Evolutionary conservation across 2,888 invertebrate species (phyloP), one percentile per base, ranked within the genome.

Genomic region (Drosophila seclusa): DNA sequence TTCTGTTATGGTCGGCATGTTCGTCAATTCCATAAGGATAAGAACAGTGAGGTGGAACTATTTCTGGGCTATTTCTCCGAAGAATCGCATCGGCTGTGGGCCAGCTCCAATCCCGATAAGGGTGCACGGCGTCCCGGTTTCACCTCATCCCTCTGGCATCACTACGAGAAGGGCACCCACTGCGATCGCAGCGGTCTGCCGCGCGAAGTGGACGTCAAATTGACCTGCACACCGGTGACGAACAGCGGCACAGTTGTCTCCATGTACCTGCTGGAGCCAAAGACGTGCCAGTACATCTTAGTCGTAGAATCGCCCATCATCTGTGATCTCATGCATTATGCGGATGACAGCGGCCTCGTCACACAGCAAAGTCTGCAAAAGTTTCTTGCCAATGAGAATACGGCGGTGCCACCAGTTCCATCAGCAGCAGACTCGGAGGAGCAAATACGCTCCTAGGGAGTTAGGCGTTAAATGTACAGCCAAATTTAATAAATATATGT

Each of bases 1-100:
- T 98, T 99, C 92, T 99, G 99, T 91, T 98, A 98, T 93, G 98
- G 98, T 0, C 96, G 96, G 89, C 96, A 96, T 83, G 97, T 98
- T 29, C 94, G 95, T 1, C 99, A 99, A 92, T 99, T 96, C 91
- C 99, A 99, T 91, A 95, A 96, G 72, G 97, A 97, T 90, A 95
- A 96, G 69, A 95, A 95, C 36, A 96, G 96, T 0, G 95, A 95
- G 57, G 95, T 95, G 0, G 95, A 96, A 11, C 95, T 99, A 0
- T 94, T 96, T 82, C 93, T 99, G 36, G 99, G 99, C 0, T 94
- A 94, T 83, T 99, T 98, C 93, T 94, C 97, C 78, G 95, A 95
- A 89, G 93, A 94, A 24, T 95, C 95, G n/a, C 99, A 99, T 92
- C 93, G 97, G 6, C 95, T 96, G 36, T 99, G 99, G 98, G 94